These are phyloP conservation scores for Chalcosyrphus nemorum DNA, from an alignment of 2,888 invertebrate species.

Conservation along the genomic window DNA sequence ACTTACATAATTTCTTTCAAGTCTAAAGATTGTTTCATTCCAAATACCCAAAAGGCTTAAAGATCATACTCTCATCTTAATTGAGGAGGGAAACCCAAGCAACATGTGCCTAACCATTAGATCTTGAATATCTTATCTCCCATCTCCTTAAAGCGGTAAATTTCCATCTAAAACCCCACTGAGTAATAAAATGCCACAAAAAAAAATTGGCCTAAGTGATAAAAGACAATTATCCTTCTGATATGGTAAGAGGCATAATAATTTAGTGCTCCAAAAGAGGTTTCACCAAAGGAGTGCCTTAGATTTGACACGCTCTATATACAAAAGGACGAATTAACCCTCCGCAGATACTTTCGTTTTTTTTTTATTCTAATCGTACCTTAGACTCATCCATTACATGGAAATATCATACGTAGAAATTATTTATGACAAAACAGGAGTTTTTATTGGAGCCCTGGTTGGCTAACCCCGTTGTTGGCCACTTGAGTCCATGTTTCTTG, in stretches of 20 bases:
- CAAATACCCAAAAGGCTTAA: no score
- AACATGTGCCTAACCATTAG: not conserved
- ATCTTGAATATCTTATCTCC: conserved; percentile 3
- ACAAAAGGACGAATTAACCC: conserved; percentile 23
- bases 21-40: no score
- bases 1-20: no score
- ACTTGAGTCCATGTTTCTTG: conserved; percentile 35
- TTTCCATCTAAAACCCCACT: not conserved
- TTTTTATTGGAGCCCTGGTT: conserved; percentile 29
- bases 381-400: conserved; percentile 20
- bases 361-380: conserved; percentile 19
- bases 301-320: not conserved
- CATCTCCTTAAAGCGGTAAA: conserved; percentile 7
- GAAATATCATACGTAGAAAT: conserved; percentile 24
- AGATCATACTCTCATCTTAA: no score
- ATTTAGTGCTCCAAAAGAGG: conserved; percentile 32
- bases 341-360: not conserved
- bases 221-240: conserved; percentile 47
- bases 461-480: not conserved
- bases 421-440: conserved; percentile 52
- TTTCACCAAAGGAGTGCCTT: not conserved
- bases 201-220: conserved; percentile 37
- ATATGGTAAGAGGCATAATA: conserved; percentile 19
- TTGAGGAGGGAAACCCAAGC: not conserved
- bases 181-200: conserved; percentile 15